These are phyloP conservation scores for Helicoverpa armigera DNA, from an alignment of 1,140 invertebrate genomes.

Conservation along the genomic window DNA sequence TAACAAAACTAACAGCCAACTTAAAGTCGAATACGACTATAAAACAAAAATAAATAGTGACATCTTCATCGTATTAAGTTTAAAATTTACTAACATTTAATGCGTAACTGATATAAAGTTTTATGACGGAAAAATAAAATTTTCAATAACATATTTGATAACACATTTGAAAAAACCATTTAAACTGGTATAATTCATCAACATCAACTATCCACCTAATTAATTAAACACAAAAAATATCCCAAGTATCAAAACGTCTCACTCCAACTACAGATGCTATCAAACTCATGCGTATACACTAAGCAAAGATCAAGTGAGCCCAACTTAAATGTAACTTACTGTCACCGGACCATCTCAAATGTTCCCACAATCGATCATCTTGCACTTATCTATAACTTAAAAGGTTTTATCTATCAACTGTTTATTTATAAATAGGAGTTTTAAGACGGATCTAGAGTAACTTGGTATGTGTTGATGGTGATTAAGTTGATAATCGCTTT, in stretches of 20 bases:
- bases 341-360: conserved; percentile 69
- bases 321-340: conserved; percentile 79
- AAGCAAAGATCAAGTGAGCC: conserved; percentile 65
- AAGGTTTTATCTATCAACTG: conserved; percentile 79
- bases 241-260: conserved; percentile 62
- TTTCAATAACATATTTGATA: no score
- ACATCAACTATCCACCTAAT: no score
- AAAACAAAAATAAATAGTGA: no score
- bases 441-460: conserved; percentile 51
- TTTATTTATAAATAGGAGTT: conserved; percentile 65
- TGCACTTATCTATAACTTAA: conserved; percentile 73
- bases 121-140: no score
- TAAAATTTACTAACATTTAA: no score
- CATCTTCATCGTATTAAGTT: no score
- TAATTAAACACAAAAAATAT: not conserved
- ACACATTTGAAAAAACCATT: no score
- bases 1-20: no score
- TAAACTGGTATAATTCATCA: no score
- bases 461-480: not conserved
- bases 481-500: not conserved
- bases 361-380: conserved; percentile 84
- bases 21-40: no score
- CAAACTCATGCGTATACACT: conserved; percentile 65
- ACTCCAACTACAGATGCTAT: conserved; percentile 67
- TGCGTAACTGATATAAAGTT: no score